Conservation (phyloP, 2,797 vertebrate species). For the Rachycentron canadum region DNA sequence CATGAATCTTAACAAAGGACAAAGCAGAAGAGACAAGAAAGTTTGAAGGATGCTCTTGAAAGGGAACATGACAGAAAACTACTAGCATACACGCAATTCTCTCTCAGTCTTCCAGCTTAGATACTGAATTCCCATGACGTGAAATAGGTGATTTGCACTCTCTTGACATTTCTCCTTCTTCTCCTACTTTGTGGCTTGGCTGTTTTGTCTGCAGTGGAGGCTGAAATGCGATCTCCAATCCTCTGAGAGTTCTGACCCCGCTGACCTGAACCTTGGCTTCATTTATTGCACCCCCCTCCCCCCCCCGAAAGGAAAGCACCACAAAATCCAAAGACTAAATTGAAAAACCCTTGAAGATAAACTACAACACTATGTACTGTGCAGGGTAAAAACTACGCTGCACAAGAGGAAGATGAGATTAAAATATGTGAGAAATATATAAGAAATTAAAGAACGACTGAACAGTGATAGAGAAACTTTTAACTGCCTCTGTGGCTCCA, state of each 20-base stretch:
- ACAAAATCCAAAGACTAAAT: conserved; percentile 25
- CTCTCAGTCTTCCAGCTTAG: not conserved
- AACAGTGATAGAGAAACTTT: not conserved
- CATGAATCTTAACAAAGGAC: conserved; percentile 23
- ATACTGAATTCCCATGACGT: not conserved
- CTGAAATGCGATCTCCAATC: conserved; percentile 43
- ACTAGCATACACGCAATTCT: not conserved
- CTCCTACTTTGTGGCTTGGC: conserved; percentile 7
- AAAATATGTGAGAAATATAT: conserved; percentile 14
- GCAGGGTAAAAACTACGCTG: not conserved
- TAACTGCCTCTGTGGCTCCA: not conserved
- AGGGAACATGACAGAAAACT: not conserved
- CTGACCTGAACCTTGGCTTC: conserved; percentile 38
- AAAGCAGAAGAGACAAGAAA: not conserved
- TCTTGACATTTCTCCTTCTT: conserved; percentile 37
- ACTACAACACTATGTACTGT: not conserved
- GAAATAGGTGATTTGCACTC: conserved; percentile 22
- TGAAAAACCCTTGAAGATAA: conserved; percentile 11
- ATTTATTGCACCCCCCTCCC: conserved; percentile 39
- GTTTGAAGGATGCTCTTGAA: not conserved
- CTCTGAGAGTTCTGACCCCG: conserved; percentile 39
- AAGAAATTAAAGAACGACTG: not conserved
- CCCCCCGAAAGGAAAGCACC: conserved; percentile 25
- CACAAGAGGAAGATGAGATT: not conserved
- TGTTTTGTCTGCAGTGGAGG: conserved; percentile 31